These are phyloP conservation scores for Malacoraja senta DNA, from an alignment of 2,797 vertebrate genomes.

Conservation along the genomic window DNA sequence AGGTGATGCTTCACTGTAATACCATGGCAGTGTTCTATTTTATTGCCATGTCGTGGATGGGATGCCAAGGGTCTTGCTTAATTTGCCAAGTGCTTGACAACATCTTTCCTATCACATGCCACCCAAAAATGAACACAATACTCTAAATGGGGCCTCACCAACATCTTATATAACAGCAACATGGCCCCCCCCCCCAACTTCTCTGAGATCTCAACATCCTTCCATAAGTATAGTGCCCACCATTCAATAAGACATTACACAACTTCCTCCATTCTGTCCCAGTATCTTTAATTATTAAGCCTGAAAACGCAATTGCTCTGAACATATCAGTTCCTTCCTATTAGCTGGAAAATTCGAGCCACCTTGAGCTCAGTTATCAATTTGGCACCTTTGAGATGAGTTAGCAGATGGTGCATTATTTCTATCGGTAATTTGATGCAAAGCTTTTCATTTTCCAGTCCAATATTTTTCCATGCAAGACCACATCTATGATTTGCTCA, in stretches of 20 bases:
- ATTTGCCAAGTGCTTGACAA: background rate
- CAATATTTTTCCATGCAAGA: conserved; percentile 21
- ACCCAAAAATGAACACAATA: no score
- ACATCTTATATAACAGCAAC: no score
- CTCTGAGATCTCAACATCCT: background rate
- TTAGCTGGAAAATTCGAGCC: background rate
- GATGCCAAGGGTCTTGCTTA: background rate
- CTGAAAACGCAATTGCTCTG: background rate
- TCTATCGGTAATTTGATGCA: background rate
- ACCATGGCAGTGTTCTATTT: background rate
- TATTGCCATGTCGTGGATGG: background rate
- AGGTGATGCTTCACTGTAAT: background rate
- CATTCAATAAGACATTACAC: no score
- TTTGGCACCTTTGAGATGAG: background rate
- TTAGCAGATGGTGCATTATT: conserved; percentile 5
- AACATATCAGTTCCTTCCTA: background rate
- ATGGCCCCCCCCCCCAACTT: no score
- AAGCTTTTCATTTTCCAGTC: background rate
- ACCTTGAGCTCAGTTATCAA: background rate
- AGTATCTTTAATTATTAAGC: background rate
- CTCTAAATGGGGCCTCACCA: no score
- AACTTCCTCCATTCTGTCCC: background rate
- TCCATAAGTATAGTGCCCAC: background rate
- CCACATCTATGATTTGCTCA: background rate
- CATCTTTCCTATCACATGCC: no score